Conservation (phyloP, 2,888 invertebrate species). For the Chrysolina americana region DNA sequence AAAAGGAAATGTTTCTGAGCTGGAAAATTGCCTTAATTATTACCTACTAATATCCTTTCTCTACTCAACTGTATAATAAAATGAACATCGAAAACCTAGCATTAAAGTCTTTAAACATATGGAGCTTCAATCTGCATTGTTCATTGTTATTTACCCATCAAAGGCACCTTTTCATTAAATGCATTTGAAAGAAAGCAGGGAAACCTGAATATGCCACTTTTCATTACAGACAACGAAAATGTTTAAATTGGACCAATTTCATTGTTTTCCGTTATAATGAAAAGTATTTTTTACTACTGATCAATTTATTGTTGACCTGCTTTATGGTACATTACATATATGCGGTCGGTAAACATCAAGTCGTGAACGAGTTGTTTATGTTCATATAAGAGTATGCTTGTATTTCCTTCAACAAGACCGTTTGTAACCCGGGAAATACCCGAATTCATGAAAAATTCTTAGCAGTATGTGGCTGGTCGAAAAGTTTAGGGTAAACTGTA, state of each 20-base stretch:
- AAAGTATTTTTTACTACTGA: slow-evolving; percentile 28
- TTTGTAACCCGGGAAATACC: too few relatives aligned
- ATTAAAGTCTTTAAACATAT: slow-evolving; percentile 39
- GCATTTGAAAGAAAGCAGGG: slow-evolving; percentile 46
- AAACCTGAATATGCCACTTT: slow-evolving; percentile 48
- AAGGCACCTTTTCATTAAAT: slow-evolving; percentile 32
- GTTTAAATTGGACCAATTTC: slow-evolving; percentile 35
- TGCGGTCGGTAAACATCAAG: neutral
- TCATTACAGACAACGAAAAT: slow-evolving; percentile 41
- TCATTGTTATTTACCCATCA: slow-evolving; percentile 40
- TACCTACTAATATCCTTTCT: slow-evolving; percentile 14
- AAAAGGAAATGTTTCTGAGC: neutral
- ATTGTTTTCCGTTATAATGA: slow-evolving; percentile 37
- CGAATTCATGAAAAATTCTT: too few relatives aligned
- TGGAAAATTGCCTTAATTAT: neutral
- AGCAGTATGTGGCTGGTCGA: too few relatives aligned
- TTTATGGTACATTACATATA: slow-evolving; percentile 21
- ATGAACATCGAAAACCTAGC: slow-evolving; percentile 22
- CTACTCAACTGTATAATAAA: slow-evolving; percentile 32
- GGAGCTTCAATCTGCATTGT: slow-evolving; percentile 39
- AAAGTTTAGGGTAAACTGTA: too few relatives aligned
- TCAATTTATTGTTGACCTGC: slow-evolving; percentile 35
- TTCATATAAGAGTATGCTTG: neutral
- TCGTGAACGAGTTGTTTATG: neutral
- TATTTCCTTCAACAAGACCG: too few relatives aligned